Evolutionary conservation across 2,113 vertebrate genomes (phyloP), one percentile per base, ranked within the genome.

Genomic region (Xenus cinereus): DNA sequence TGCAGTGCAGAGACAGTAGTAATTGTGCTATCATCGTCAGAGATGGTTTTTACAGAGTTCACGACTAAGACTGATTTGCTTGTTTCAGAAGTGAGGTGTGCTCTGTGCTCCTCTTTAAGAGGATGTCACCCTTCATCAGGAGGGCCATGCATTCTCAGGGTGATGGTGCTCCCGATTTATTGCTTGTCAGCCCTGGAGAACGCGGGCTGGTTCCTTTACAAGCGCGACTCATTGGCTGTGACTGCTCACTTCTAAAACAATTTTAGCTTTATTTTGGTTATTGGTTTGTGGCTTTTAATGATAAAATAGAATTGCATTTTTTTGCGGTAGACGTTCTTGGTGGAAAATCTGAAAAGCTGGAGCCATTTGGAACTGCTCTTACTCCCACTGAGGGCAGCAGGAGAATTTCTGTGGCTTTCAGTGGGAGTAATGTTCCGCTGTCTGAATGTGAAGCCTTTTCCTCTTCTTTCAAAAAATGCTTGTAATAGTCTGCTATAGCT

Each of bases 321-420:
- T 91, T 75, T 83, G 43, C 33, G n/a, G 0, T 57, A 60, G 46
- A 48, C 1, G 2, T 74, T 74, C 33, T 63, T 46, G 53, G 45
- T 89, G 74, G 78, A 95, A 95, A 93, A 79, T 82, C n/a, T 78
- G 63, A 26, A 19, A 81, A 51, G 51, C 0, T 92, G 90, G 64
- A 88, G 46, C 13, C 5, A 0, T 77, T 95, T 91, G 59, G 50
- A 71, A 12, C 35, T 71, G 45, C 51, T 77, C 12, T 68, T 66
- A 41, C 63, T 92, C 90, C 83, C 83, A 74, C 95, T 74, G 88
- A 87, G 92, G 83, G 90, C 93, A 94, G 83, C 73, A 68, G 69
- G 20, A 90, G 83, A 75, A 92, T 93, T 96, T 90, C 79, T 95
- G 90, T 96, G 93, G 88, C 88, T 96, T 90, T 90, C 56, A 84